Evolutionary conservation across 2,888 invertebrate genomes (phyloP), one percentile per base, ranked within the genome.

Genomic region (Parnassius mnemosyne): DNA sequence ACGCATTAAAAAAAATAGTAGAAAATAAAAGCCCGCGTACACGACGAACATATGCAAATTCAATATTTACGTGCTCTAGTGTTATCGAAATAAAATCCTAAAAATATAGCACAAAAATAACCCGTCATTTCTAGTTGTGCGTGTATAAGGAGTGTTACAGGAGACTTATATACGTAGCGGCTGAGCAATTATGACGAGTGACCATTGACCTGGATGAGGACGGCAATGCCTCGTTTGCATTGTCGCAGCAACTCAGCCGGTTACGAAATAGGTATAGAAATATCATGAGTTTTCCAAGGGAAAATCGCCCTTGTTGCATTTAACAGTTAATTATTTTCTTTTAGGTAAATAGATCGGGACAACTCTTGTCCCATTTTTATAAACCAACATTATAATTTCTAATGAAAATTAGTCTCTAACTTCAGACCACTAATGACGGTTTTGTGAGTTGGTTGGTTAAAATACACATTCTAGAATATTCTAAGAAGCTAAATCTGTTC

Each of bases 141-240:
- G 62, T 54, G 64, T 55, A 64, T 56, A 67, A 67, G 62, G 52
- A 57, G 62, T 59, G 64, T 65, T 65, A 63, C 61, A 63, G 57
- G 49, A 55, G 67, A 56, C 62, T 64, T 60, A 54, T 61, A 65
- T 63, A 66, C 59, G 66, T 54, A 65, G 58, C 62, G 53, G 67
- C 67, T 70, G 70, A 70, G 69, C 69, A 72, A 75, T 78, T 74
- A 72, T 71, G 71, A 75, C 76, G 69, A 78, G 73, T 77, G 75
- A 72, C 70, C 74, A 68, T 73, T 74, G 73, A 72, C 73, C 72
- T 66, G 72, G 55, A 58, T 60, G 44, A 52, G 41, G 57, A 63
- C 65, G 59, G 65, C 57, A 62, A 65, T 67, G 69, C 60, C 66
- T 68, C 68, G 68, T 67, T 70, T 66, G 54, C 65, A 61, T 57